phyloP scores from a whole-genome alignment of 2,797 vertebrate genomes.

The Melanotaenia nigrans region DNA sequence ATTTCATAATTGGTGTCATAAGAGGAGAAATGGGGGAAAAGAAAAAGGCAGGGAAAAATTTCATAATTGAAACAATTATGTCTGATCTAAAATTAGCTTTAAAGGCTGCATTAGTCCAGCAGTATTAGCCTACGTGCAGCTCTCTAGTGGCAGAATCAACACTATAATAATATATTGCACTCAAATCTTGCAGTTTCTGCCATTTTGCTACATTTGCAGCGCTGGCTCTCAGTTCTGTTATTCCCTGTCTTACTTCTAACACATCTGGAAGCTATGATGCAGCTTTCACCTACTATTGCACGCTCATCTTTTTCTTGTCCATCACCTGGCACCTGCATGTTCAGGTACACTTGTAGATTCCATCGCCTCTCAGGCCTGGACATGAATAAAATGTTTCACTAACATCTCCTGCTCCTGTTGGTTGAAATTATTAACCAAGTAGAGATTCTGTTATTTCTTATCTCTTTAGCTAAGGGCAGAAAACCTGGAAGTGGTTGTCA shows the following conservation, averaged over 20 bases:
- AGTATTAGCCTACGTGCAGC: slow-evolving; percentile 2
- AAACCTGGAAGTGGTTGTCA: not conserved
- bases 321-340: slow-evolving; percentile 13
- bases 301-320: slow-evolving; percentile 18
- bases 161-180: not conserved
- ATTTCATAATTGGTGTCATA: slow-evolving; percentile 39
- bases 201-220: not conserved
- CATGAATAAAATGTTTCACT: not conserved
- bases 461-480: not conserved
- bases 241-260: not conserved
- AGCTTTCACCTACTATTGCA: slow-evolving; percentile 2
- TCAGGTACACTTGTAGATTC: slow-evolving; percentile 11
- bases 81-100: slow-evolving; percentile 35
- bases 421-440: not conserved
- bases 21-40: slow-evolving; percentile 7
- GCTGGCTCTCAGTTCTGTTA: not conserved
- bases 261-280: slow-evolving; percentile 22
- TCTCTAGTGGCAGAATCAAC: not conserved
- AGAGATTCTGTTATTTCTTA: not conserved
- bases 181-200: not conserved
- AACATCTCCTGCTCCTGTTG: not conserved
- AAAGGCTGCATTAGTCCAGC: slow-evolving; percentile 20
- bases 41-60: slow-evolving; percentile 21
- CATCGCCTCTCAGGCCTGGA: slow-evolving; percentile 8
- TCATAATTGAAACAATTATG: slow-evolving; percentile 21